phyloP scores from a whole-genome alignment of 2,888 invertebrate species.

The Aelia acuminata region DNA sequence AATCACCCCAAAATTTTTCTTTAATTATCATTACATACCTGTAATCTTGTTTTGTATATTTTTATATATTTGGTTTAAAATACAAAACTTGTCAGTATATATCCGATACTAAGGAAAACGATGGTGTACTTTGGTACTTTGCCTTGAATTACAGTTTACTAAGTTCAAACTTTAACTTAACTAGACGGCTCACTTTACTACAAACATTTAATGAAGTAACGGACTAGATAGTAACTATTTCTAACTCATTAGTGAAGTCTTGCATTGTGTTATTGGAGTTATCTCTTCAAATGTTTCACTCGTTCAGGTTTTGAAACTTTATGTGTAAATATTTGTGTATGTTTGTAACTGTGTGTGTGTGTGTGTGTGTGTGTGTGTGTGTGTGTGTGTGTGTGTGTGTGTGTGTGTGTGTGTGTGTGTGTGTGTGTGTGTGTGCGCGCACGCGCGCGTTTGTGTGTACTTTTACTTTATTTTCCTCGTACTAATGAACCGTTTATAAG shows the following conservation, averaged over 20 bases:
- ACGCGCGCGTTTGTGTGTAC: too few relatives aligned
- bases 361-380: too few relatives aligned
- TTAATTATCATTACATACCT: too few relatives aligned
- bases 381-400: too few relatives aligned
- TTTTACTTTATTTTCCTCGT: too few relatives aligned
- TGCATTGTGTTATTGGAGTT: background rate
- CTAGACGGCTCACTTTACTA: background rate
- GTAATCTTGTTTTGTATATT: too few relatives aligned
- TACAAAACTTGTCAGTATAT: background rate
- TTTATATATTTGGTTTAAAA: too few relatives aligned
- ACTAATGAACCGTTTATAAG: too few relatives aligned
- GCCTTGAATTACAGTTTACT: background rate
- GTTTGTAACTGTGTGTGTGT: too few relatives aligned
- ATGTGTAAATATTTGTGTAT: background rate
- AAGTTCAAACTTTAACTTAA: conserved; percentile 3
- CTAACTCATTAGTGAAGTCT: background rate
- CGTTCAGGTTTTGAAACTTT: background rate
- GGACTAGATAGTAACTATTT: background rate
- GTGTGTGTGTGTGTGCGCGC: too few relatives aligned
- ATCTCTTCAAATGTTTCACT: background rate
- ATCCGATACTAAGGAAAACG: background rate
- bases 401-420: too few relatives aligned
- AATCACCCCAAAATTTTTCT: too few relatives aligned
- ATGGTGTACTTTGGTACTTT: background rate
- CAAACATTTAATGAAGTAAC: background rate